phyloP scores from a whole-genome alignment of 1,140 invertebrate species.

The Galendromus occidentalis region DNA sequence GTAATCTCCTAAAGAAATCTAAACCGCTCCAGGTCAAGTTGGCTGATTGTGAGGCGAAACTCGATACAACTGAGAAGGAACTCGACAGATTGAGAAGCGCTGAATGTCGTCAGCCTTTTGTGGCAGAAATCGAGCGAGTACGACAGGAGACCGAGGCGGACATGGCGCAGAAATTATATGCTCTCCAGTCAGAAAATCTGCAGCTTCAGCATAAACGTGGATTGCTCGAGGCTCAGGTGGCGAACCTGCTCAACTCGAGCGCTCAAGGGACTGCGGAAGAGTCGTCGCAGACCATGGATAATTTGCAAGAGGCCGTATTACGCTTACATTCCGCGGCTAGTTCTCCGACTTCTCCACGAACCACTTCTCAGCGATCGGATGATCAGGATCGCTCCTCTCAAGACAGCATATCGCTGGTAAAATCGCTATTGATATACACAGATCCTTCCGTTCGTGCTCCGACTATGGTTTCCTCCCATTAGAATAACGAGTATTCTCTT shows the following conservation, averaged over 20 bases:
- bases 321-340: too few species aligned
- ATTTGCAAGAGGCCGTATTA: too few species aligned
- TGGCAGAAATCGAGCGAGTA: background rate
- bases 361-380: too few species aligned
- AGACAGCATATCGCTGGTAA: too few species aligned
- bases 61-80: background rate
- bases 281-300: too few species aligned
- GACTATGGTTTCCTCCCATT: too few species aligned
- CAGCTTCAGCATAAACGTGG: background rate
- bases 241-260: background rate
- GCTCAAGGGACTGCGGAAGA: too few species aligned
- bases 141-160: background rate
- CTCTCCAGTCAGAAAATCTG: background rate
- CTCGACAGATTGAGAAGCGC: background rate
- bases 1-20: too few species aligned
- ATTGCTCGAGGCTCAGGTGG: background rate
- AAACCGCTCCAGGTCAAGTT: background rate
- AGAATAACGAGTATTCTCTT: background rate
- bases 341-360: too few species aligned
- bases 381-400: too few species aligned
- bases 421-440: too few species aligned
- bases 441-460: too few species aligned
- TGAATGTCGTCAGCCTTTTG: constrained; percentile 7
- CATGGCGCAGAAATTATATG: background rate
- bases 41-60: constrained; percentile 3